Base-by-base conservation (phyloP, 2,113 vertebrate species). In the Pelodiscus sinensis region DNA sequence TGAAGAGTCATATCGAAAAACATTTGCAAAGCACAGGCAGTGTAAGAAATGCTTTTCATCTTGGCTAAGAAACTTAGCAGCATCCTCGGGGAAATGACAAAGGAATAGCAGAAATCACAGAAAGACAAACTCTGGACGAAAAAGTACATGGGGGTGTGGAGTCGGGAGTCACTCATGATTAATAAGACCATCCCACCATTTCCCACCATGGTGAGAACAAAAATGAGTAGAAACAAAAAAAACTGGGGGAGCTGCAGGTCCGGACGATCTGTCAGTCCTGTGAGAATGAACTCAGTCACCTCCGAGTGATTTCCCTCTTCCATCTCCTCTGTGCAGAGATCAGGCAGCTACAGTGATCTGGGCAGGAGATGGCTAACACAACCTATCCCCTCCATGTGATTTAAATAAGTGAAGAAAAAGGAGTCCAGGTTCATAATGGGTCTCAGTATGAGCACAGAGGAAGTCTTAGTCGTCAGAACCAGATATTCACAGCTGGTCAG, bases 101-200 rank as follows among this genome's bases (percentile, higher is more conserved):
- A 95, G 27, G 96, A 95, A 5, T 96, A 97, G 38, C 89, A 96
- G 27, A 96, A 90, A 56, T 97, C 96, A 68, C 96, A 65, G 65
- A 96, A 84, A 35, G 96, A 94, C 38, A 97, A 82, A 19, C 92
- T 25, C 11, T 24, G 12, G 24, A 60, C 24, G 58, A 60, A 60
- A 60, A 60, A 60, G 58, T 60, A 60, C 95, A 94, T 95, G 25
- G 96, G 92, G 2, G 81, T 96, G 31, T 96, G 92, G 14, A 97
- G 89, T 8, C 19, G 80, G 12, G 50, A 84, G 50, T 96, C 84
- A 14, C 90, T 27, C 9, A 16, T 55, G 51, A 87, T 87, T 52
- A 87, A 22, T 31, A 80, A 44, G 65, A 87, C 35, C 58, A 87
- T 55, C 19, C 85, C 77, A 11, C 79, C 51, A 25, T 87, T 87